A percentile compares a stretch with the other conserved stretches of the same genome.
These are phyloP conservation scores for Acanthococcus lagerstroemiae DNA, from an alignment of 2,888 invertebrate genomes.

Conservation along the genomic window DNA sequence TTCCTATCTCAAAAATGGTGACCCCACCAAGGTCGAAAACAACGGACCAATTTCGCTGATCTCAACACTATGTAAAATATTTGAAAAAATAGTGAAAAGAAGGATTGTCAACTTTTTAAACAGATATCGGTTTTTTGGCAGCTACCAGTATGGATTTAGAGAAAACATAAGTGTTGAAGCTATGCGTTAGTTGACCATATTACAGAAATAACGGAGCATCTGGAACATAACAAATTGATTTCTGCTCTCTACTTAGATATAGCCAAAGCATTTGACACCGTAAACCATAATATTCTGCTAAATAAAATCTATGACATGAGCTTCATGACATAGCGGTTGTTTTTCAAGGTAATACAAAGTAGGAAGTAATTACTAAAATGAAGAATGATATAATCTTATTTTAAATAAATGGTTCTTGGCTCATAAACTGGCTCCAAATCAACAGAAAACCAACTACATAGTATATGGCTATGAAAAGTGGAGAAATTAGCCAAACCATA, in stretches of 20 bases:
- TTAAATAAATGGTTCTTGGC: no score
- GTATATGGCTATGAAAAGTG: no score
- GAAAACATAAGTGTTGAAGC: neutral
- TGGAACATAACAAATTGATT: neutral
- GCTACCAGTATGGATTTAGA: neutral
- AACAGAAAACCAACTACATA: no score
- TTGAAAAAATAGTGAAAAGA: conserved; percentile 5
- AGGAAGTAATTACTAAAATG: no score
- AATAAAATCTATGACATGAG: neutral
- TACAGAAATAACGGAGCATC: neutral
- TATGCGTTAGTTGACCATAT: neutral
- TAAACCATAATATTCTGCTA: neutral
- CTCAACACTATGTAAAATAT: neutral
- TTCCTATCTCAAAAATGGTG: no score
- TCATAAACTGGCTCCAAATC: no score
- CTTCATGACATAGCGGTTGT: no score
- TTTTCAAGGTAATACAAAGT: no score
- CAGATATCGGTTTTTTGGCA: neutral
- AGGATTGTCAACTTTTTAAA: neutral
- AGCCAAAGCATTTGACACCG: conserved; percentile 3
- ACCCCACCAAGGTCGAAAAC: no score
- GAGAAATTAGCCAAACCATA: no score
- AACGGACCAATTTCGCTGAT: neutral
- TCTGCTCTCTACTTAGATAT: neutral
- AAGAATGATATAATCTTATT: no score